Percentiles rank a stretch among this genome's conserved stretches.
Evolutionary conservation across 2,888 invertebrate species (phyloP).

Genomic region (Lasioglossum villosulum): DNA sequence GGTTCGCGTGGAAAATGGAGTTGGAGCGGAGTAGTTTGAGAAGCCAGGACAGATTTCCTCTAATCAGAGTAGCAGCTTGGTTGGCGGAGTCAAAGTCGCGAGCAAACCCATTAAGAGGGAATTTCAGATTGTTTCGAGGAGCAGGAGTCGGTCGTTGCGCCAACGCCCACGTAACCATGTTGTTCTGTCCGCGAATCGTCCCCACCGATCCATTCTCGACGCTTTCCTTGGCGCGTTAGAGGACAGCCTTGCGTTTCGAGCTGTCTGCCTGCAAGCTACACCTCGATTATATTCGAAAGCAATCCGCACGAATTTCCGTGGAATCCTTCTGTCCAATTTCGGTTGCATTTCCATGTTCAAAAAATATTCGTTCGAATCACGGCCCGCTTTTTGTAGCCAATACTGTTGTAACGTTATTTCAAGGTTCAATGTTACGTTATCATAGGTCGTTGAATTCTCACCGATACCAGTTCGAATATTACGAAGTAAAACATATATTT

Average conservation of each 20-base stretch:
- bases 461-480: too few species aligned
- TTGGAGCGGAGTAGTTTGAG: background rate
- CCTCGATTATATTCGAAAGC: slow-evolving; percentile 11
- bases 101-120: background rate
- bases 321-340: background rate
- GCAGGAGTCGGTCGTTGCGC: slow-evolving; percentile 32
- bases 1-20: background rate
- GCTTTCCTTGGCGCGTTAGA: slow-evolving; percentile 40
- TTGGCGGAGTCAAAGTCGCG: background rate
- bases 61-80: background rate
- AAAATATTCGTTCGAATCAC: too few species aligned
- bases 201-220: slow-evolving; percentile 45
- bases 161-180: slow-evolving; percentile 57
- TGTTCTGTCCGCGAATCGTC: slow-evolving; percentile 38
- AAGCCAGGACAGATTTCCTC: background rate
- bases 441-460: too few species aligned
- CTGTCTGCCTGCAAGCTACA: background rate
- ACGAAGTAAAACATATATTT: too few species aligned
- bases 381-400: too few species aligned
- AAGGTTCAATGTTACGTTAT: too few species aligned
- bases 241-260: slow-evolving; percentile 23
- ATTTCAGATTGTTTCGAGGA: slow-evolving; percentile 9
- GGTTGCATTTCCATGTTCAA: too few species aligned
- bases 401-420: too few species aligned
- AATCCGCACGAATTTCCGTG: background rate